Percentiles rank a stretch among this genome's conserved stretches.
These are phyloP conservation scores for Drosophila birchii DNA, from an alignment of 2,888 invertebrate genomes.

Conservation along the genomic window DNA sequence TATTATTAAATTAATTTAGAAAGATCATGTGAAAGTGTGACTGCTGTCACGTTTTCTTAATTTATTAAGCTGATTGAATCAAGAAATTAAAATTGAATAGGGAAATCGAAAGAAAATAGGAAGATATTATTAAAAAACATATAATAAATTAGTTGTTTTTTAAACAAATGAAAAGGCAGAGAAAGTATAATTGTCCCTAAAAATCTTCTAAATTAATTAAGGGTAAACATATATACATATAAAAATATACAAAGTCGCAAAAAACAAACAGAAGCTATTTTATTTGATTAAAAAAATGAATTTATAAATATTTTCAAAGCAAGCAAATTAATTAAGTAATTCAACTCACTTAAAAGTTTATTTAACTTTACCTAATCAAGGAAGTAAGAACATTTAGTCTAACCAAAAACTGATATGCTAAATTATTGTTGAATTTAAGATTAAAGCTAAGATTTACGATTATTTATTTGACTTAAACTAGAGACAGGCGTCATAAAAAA, in stretches of 20 bases:
- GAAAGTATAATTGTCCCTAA: too few relatives aligned
- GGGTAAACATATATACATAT: too few relatives aligned
- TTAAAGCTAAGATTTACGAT: background rate
- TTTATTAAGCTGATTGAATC: background rate
- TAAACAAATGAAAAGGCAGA: too few relatives aligned
- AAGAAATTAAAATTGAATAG: background rate
- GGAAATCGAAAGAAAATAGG: background rate
- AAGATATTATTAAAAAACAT: background rate
- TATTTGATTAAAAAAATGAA: background rate
- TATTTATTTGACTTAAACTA: slow-evolving; percentile 2
- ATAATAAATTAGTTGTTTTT: too few relatives aligned
- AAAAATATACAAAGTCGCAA: too few relatives aligned
- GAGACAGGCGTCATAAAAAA: slow-evolving; percentile 3
- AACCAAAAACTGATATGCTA: background rate
- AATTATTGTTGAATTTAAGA: slow-evolving; percentile 1
- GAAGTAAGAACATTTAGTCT: slow-evolving; percentile 4
- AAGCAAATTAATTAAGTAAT: background rate
- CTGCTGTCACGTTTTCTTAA: slow-evolving; percentile 3
- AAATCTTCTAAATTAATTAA: too few relatives aligned
- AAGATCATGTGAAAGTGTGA: background rate
- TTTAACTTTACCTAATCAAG: background rate
- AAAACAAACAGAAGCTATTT: too few relatives aligned
- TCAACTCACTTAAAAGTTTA: background rate
- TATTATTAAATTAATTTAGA: background rate
- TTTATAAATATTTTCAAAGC: background rate